Base-by-base conservation (phyloP, 2,113 vertebrate species). In the Uropsilus gracilis region DNA sequence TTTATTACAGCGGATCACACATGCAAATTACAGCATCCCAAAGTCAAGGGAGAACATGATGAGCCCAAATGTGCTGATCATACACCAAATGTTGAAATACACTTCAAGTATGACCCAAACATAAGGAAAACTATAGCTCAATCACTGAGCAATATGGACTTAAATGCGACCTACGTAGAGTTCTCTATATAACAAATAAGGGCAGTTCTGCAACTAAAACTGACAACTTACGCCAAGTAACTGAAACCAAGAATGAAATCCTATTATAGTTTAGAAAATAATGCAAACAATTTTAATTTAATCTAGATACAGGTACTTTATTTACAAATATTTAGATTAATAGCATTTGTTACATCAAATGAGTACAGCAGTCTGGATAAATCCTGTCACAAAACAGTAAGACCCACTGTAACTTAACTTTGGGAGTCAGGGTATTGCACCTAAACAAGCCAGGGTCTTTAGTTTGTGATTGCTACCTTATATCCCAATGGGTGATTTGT, bases 271-370 rank as follows among this genome's bases (percentile, higher is more conserved):
- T 86, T 78, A 91, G 85, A 96, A 97, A 98, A 95, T 10, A 97
- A 90, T 66, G 90, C 89, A 78, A 85, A 89, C 53, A 10, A 69
- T 55, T 26, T 78, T 55, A 26, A 37, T 93, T 97, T 98, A 96
- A 98, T 99, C 98, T 99, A 98, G 98, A 98, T 99, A 99, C 98
- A 99, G 98, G 98, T 99, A 98, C 98, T 99, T 99, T 99, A 99
- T 99, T 99, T 99, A 99, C 99, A 99, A 99, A 99, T 99, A 99
- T 99, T 99, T 98, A 98, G 99, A 99, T 99, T 98, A 99, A 99
- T 98, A 99, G 98, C 98, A 99, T 98, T 98, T 96, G 98, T 99
- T 99, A 98, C 98, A 99, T 98, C 97, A 98, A 99, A 98, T 98
- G 97, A 98, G 98, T 98, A 99, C 98, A 99, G 98, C 98, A 99